Base-by-base conservation (phyloP, 2,888 invertebrate genomes). In the Eueremaeus valkanovi region DNA sequence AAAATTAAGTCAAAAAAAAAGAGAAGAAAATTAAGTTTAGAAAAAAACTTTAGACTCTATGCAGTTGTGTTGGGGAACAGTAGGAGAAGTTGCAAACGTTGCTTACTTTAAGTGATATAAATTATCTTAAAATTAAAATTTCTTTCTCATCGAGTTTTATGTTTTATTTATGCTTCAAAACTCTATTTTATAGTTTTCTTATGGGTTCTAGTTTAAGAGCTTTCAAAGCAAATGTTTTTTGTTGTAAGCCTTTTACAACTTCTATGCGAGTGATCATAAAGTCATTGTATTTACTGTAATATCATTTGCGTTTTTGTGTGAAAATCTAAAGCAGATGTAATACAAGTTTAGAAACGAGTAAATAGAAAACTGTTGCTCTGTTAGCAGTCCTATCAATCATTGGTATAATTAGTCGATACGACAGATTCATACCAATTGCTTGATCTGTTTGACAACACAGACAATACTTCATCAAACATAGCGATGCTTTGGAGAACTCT, bases 381-480 rank as follows among this genome's bases (percentile, higher is more conserved):
- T 68, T 16, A 45, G 42, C 42, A 9, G 42, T 68, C 68, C 68
- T 42, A 68, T 68, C 68, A 68, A 68, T 68, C 68, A 68, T 42
- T 68, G 40, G 11, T 40, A 68, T 68, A 68, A 68, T 68, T 68
- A 68, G 68, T 16, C 36, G 33, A 42, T 29, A 63, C 36, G 68
- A 68, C 68, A 40, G 68, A 68, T 68, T 68, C 68, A 42, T 68
- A 42, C 13, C 68, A 68, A 68, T 68, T 40, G 68, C 36, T 68
- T 68, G 66, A 66, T 66, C 36, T 66, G 66, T 66, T 66, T 36
- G 68, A 68, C 68, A 68, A 68, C 42, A 24, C 68, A 68, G 40
- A 68, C 68, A 68, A 68, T 68, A 68, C 40, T 68, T 42, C 42
- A 68, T 68, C 68, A 68, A 24, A 24, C 13, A 45, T 42, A 42